Percentiles rank a stretch among this genome's conserved stretches.
These are phyloP conservation scores for Rhagonycha lutea DNA, from an alignment of 2,888 invertebrate species.

Conservation along the genomic window DNA sequence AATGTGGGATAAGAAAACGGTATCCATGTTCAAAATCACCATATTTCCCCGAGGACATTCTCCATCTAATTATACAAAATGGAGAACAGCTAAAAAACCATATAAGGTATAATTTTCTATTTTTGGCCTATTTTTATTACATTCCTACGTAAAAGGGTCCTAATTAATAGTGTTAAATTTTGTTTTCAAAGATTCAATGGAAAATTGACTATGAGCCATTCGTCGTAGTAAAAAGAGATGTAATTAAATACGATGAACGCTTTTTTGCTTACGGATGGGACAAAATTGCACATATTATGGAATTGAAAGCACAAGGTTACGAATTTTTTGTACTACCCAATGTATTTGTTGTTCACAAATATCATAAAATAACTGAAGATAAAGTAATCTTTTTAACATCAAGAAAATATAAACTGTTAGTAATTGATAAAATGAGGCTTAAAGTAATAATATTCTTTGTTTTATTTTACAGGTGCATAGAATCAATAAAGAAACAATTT, in stretches of 20 bases:
- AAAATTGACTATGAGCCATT: slow-evolving; percentile 91
- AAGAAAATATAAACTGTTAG: background rate
- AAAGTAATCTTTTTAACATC: background rate
- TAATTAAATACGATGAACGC: slow-evolving; percentile 80
- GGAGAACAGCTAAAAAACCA: slow-evolving; percentile 76
- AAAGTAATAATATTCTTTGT: background rate
- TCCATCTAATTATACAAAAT: slow-evolving; percentile 81
- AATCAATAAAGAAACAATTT: background rate
- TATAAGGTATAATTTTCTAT: slow-evolving; percentile 61
- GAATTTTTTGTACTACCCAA: slow-evolving; percentile 75
- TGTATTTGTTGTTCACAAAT: slow-evolving; percentile 88
- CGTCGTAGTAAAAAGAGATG: slow-evolving; percentile 74
- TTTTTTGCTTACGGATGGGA: slow-evolving; percentile 98
- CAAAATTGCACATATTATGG: slow-evolving; percentile 88
- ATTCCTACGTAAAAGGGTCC: too few relatives aligned
- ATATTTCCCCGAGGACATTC: slow-evolving; percentile 89
- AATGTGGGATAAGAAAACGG: slow-evolving; percentile 71
- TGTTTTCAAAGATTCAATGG: slow-evolving; percentile 73
- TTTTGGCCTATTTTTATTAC: too few relatives aligned
- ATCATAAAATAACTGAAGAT: slow-evolving; percentile 65
- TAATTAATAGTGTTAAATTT: background rate
- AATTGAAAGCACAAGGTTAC: slow-evolving; percentile 76
- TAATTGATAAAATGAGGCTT: background rate
- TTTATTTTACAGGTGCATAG: background rate
- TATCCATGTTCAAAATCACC: slow-evolving; percentile 85